These are phyloP conservation scores for Poecilus cupreus DNA, from an alignment of 2,888 invertebrate species.

Conservation along the genomic window DNA sequence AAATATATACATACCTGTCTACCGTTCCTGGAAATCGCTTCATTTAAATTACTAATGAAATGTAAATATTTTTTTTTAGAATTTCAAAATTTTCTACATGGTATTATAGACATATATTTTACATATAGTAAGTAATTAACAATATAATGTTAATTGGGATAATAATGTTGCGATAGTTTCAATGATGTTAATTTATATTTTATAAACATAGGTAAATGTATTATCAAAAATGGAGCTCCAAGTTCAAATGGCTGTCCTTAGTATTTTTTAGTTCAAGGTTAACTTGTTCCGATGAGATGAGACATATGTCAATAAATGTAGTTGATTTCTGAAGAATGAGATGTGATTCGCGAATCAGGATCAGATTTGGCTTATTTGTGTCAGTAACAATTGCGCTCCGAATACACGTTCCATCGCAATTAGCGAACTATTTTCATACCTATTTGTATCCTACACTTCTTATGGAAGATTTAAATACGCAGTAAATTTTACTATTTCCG, in stretches of 20 bases:
- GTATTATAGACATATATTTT: too few species aligned
- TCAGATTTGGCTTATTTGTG: too few species aligned
- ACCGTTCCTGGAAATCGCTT: background rate
- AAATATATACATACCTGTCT: background rate
- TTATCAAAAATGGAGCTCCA: constrained; percentile 41
- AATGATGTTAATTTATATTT: too few species aligned
- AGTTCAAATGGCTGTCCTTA: constrained; percentile 48
- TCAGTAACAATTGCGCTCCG: too few species aligned
- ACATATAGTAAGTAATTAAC: too few species aligned
- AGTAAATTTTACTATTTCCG: background rate
- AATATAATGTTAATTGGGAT: too few species aligned
- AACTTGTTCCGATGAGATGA: constrained; percentile 51
- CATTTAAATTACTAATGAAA: background rate
- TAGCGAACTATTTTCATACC: too few species aligned
- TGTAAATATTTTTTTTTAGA: background rate
- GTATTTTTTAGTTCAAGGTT: constrained; percentile 55
- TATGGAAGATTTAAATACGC: background rate
- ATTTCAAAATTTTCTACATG: too few species aligned
- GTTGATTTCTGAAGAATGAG: background rate
- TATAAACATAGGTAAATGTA: too few species aligned
- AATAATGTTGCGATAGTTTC: too few species aligned
- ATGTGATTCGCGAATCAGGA: background rate
- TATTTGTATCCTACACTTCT: background rate
- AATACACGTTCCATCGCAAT: too few species aligned
- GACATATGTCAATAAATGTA: constrained; percentile 49